Base-by-base conservation (phyloP, 2,113 vertebrate species). In the Malaclemys terrapin region DNA sequence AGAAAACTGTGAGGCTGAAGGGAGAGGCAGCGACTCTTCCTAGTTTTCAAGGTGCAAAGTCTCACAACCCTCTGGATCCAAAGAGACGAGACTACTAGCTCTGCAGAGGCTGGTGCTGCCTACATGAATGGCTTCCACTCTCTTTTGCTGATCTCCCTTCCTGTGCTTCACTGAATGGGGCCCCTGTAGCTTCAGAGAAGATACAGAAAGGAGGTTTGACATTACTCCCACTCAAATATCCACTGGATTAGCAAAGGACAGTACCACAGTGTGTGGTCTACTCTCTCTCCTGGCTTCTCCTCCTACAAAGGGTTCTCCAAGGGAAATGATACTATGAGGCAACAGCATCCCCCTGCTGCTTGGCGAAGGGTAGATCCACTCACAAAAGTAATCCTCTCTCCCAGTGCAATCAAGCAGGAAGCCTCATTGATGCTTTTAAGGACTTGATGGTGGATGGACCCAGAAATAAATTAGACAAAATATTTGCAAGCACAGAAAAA, bases 391-490 rank as follows among this genome's bases (percentile, higher is more conserved):
- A 12, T 45, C 1, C n/a, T 80, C 93, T 54, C 24, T 54, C 49
- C 52, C 52, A 5, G 0, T 16, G n/a, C 87, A 62, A 72, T 2
- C 49, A 29, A 80, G 65, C 7, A 69, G 80, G 6, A 53, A 14
- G 19, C 69, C n/a, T 84, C 56, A 59, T 56, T 11, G 6, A 0
- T 83, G 80, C 50, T 31, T 17, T 13, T 62, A 88, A 80, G 20
- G 35, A 38, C 56, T 85, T 90, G 22, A 69, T 11, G 4, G 13
- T 14, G 90, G 1, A 88, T 8, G 90, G 1, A 88, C 22, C 3
- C 42, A 85, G 80, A 89, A 6, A 24, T 86, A 94, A 88, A 53
- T 94, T 31, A 84, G 42, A 89, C 9, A 87, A 89, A 82, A 29
- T 62, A 2, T 1, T 1, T 4, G 0, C 59, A 91, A 94, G 56